Percentiles rank a stretch among this genome's conserved stretches.
Conservation (phyloP, 1,140 invertebrate species). For the Heliconius eleuchia region DNA sequence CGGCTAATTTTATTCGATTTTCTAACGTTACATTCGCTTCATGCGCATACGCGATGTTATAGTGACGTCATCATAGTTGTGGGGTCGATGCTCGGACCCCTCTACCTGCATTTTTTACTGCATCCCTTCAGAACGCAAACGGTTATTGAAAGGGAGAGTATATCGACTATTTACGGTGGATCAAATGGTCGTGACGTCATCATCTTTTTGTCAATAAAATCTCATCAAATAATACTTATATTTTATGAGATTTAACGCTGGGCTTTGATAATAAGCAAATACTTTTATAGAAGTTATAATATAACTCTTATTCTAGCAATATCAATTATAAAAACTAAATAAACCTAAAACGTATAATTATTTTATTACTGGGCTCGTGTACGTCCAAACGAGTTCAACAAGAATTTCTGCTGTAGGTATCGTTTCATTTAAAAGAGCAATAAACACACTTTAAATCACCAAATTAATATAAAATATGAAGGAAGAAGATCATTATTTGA, state of each 20-base stretch:
- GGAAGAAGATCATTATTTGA: not conserved
- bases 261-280: not conserved
- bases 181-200: not conserved
- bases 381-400: not conserved
- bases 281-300: not conserved
- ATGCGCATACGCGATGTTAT: conserved; percentile 24
- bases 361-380: not conserved
- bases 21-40: conserved; percentile 21
- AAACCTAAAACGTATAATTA: not conserved
- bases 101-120: conserved; percentile 78
- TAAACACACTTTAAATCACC: conserved; percentile 21
- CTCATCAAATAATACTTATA: too few species aligned
- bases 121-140: conserved; percentile 66
- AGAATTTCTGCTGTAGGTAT: not conserved
- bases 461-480: conserved; percentile 5
- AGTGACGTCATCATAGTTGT: conserved; percentile 71
- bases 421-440: conserved; percentile 15
- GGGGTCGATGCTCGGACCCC: conserved; percentile 73
- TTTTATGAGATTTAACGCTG: too few species aligned
- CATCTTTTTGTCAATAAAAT: not conserved
- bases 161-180: conserved; percentile 21
- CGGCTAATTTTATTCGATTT: conserved; percentile 26
- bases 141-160: conserved; percentile 53
- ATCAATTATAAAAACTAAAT: not conserved
- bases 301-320: not conserved